Base-by-base conservation (phyloP, 2,113 vertebrate genomes). In the Eptesicus fuscus region DNA sequence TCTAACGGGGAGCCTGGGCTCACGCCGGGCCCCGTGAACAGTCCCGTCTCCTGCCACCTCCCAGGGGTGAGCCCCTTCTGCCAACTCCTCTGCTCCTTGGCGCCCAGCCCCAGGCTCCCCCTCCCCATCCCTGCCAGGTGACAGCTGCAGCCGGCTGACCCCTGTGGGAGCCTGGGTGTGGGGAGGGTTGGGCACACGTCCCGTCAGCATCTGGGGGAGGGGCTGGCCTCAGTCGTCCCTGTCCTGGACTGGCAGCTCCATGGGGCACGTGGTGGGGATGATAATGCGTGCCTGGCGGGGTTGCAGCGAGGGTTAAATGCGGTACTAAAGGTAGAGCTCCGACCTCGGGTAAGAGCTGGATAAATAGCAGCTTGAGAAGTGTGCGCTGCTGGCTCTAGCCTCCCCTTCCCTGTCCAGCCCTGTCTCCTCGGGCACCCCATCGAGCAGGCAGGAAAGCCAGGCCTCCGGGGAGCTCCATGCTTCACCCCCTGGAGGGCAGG, bases 291-390 rank as follows among this genome's bases (percentile, higher is more conserved):
- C n/a, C 30, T 61, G 5, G 42, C 12, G 53, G 42, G 59, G 56
- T 74, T 1, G 18, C n/a, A 17, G 40, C 22, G 42, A 22, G 32
- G 32, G 30, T 65, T 20, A 35, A 13, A 14, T 30, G 69, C 69
- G 20, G 10, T 2, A 1, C n/a, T 8, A 20, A 20, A 12, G 7
- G 1, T 0, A 5, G 32, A 23, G n/a, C 25, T 10, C 7, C 2
- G 11, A 17, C 18, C 42, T 35, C 1, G 0, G 20, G n/a, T 5
- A 1, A 10, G 69, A 5, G 65, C 30, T 56, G 17, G 1, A 2
- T 22, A 7, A 56, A 12, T 5, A 61, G 51, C 17, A 16, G 63
- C 70, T 14, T 28, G 22, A 44, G 23, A 10, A 1, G 0, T 20
- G 8, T 16, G 37, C 23, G 32, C 47, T 0, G 0, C 4, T 4